Conservation (phyloP, 2,888 invertebrate species). For the Agrochola circellaris region DNA sequence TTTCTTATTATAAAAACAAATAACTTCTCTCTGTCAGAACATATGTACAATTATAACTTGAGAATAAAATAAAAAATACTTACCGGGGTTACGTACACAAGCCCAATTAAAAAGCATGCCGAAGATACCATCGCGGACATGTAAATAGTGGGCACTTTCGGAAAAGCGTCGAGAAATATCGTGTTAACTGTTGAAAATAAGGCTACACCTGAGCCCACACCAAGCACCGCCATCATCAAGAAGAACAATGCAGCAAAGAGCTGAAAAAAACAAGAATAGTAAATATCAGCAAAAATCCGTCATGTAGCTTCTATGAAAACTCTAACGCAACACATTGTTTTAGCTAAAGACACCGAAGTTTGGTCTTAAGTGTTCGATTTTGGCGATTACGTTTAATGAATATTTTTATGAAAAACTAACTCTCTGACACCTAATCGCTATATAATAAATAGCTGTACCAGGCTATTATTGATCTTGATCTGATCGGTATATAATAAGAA, state of each 20-base stretch:
- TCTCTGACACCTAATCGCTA: neutral
- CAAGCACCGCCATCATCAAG: constrained; percentile 95
- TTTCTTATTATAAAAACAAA: neutral
- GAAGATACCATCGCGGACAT: constrained; percentile 90
- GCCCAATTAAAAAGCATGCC: constrained; percentile 92
- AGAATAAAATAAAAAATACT: constrained; percentile 62
- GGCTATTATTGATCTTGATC: neutral
- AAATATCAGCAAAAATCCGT: neutral
- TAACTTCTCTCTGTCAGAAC: neutral
- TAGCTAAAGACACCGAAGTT: neutral
- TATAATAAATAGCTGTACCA: too few relatives aligned
- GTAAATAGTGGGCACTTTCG: constrained; percentile 90
- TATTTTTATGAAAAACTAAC: neutral
- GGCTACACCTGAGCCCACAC: constrained; percentile 94
- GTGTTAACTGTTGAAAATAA: constrained; percentile 93
- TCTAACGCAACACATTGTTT: neutral
- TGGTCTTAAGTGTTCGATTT: neutral
- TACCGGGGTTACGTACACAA: constrained; percentile 95
- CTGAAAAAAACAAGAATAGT: constrained; percentile 80
- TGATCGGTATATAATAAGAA: too few relatives aligned
- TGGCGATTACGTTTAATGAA: neutral
- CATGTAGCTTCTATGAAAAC: neutral
- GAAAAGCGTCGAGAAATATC: constrained; percentile 93
- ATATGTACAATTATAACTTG: neutral
- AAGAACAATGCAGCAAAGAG: constrained; percentile 95